These are phyloP conservation scores for Ophion obscuratus DNA, from an alignment of 2,888 invertebrate species.

Conservation along the genomic window DNA sequence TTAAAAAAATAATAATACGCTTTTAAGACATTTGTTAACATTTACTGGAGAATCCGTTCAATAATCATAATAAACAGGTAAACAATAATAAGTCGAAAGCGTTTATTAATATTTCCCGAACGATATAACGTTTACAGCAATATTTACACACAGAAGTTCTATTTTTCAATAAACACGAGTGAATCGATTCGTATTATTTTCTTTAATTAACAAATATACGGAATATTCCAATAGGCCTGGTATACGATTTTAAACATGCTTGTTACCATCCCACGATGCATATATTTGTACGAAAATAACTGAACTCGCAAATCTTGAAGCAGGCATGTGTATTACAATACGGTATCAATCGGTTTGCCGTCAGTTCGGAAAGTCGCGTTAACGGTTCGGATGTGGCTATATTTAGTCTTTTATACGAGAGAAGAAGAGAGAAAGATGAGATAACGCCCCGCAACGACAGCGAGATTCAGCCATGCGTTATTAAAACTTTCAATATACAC, in stretches of 20 bases:
- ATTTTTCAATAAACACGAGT: too few relatives aligned
- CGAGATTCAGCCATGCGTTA: constrained; percentile 50
- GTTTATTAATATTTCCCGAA: too few relatives aligned
- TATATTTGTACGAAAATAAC: neutral
- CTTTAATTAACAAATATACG: too few relatives aligned
- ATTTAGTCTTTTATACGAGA: constrained; percentile 58
- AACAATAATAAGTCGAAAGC: too few relatives aligned
- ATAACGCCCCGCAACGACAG: constrained; percentile 50
- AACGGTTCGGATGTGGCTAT: constrained; percentile 54
- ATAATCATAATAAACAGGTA: too few relatives aligned
- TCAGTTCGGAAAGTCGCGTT: constrained; percentile 33
- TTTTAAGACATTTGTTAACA: too few relatives aligned
- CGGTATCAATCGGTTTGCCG: constrained; percentile 37
- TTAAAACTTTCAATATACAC: constrained; percentile 33
- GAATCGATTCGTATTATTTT: too few relatives aligned
- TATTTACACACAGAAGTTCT: too few relatives aligned
- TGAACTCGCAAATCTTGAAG: neutral
- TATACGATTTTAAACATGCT: neutral
- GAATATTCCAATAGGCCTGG: neutral
- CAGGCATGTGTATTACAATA: constrained; percentile 32
- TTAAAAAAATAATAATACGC: too few relatives aligned
- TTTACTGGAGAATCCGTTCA: too few relatives aligned
- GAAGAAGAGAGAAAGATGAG: constrained; percentile 44
- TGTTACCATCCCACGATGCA: too few relatives aligned
- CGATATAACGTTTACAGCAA: too few relatives aligned